Conservation (phyloP, 2,888 invertebrate genomes). For the Dryococelus australis region DNA sequence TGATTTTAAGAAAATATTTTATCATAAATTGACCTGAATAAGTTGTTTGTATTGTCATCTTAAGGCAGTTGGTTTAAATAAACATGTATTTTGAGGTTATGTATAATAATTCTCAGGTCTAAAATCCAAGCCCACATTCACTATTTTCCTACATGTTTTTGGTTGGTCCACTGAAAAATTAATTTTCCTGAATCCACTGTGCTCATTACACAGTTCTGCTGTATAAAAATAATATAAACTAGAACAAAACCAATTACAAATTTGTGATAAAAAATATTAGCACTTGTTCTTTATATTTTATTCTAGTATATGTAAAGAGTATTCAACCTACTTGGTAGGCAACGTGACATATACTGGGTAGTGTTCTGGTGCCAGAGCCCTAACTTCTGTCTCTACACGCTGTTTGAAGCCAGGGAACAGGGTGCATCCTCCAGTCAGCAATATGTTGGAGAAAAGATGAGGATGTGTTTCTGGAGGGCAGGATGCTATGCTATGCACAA, state of each 20-base stretch:
- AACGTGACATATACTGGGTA: conserved; percentile 76
- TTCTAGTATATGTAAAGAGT: too few relatives aligned
- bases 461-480: conserved; percentile 79
- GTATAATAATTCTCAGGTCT: too few relatives aligned
- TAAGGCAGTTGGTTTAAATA: too few relatives aligned
- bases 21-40: too few relatives aligned
- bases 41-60: too few relatives aligned
- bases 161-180: too few relatives aligned
- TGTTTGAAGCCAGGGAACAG: conserved; percentile 86
- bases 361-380: conserved; percentile 79
- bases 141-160: too few relatives aligned
- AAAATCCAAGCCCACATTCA: too few relatives aligned
- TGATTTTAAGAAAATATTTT: too few relatives aligned
- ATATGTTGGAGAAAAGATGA: conserved; percentile 81
- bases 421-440: conserved; percentile 83
- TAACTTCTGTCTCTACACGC: conserved; percentile 77
- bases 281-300: neutral
- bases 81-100: too few relatives aligned
- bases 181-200: too few relatives aligned
- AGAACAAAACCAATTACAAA: neutral
- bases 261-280: neutral
- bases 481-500: conserved; percentile 76
- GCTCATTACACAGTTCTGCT: too few relatives aligned
- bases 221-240: neutral
- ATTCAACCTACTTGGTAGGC: conserved; percentile 68